Conservation (phyloP, 2,888 invertebrate genomes). For the Lepidonotus clava region DNA sequence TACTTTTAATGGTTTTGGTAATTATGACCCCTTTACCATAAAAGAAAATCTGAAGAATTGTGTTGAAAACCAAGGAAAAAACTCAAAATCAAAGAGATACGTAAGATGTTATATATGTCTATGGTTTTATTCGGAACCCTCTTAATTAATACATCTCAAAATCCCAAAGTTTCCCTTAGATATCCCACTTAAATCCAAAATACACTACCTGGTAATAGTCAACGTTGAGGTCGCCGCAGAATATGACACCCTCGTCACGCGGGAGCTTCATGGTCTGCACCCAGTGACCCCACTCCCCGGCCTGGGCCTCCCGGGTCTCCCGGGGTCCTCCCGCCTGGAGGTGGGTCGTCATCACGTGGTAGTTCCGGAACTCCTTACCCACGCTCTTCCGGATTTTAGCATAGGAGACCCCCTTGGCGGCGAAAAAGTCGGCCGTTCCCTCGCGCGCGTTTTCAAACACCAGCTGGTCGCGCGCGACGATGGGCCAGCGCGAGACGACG, state of each 20-base stretch:
- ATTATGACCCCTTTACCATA: no score
- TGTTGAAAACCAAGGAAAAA: no score
- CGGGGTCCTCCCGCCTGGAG: conserved; percentile 51
- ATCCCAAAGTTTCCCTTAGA: no score
- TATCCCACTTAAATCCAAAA: no score
- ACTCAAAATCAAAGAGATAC: no score
- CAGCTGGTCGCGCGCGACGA: not conserved
- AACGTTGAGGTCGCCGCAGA: conserved; percentile 59
- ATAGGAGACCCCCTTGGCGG: conserved; percentile 59
- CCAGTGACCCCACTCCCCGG: conserved; percentile 56
- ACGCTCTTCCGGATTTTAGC: conserved; percentile 51
- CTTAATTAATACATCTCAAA: no score
- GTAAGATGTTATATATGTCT: no score
- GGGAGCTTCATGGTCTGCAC: conserved; percentile 24
- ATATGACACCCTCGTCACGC: conserved; percentile 52
- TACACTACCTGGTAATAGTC: conserved; percentile 42
- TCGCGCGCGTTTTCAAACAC: conserved; percentile 43
- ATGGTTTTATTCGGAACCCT: no score
- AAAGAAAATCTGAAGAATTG: no score
- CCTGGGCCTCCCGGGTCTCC: not conserved
- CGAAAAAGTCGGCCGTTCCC: conserved; percentile 48
- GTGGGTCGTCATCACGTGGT: conserved; percentile 51
- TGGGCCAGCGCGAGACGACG: conserved; percentile 60
- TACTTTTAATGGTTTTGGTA: no score
- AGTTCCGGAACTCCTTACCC: not conserved